Evolutionary conservation across 2,113 vertebrate genomes (phyloP), one percentile per base, ranked within the genome.

Genomic region (Lanius collurio): DNA sequence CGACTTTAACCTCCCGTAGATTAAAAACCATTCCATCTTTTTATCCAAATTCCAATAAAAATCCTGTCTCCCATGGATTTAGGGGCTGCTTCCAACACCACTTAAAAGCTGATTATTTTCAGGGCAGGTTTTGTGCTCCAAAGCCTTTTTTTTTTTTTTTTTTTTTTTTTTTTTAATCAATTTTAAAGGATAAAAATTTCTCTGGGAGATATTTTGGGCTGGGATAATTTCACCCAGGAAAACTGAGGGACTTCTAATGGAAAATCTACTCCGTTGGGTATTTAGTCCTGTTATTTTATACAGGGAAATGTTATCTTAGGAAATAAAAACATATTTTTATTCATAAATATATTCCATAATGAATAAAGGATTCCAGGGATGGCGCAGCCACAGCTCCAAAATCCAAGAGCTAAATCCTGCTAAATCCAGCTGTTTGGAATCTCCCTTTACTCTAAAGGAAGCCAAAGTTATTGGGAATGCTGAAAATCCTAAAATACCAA

Each of bases 41-140:
- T 94, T 80, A 94, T 97, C 91, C 94, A 87, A 97, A 97, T 90
- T 98, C 96, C 96, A 98, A 98, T 97, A 98, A 98, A 97, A 97
- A 95, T 97, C 93, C 86, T 96, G 89, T 97, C 97, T 95, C 84
- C 79, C 68, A 22, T 94, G 95, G 93, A 95, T 98, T 95, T 93
- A 94, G 83, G 96, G 95, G 87, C 87, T 95, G 56, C 87, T 95
- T 95, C 92, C 86, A 93, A 91, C 4, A 64, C 90, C 94, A 95
- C 60, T 91, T 95, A 82, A 93, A 89, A 90, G 83, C 46, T 90
- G 55, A 53, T 96, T 97, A 96, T 93, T 97, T 91, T 89, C 96
- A 96, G 92, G 91, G 85, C 84, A 82, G 62, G 37, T 57, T 91
- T 67, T 88, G 67, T 23, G 5, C 44, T 44, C 83, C 68, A 60